These are phyloP conservation scores for Agelaius phoeniceus DNA, from an alignment of 2,113 vertebrate species.

Conservation along the genomic window DNA sequence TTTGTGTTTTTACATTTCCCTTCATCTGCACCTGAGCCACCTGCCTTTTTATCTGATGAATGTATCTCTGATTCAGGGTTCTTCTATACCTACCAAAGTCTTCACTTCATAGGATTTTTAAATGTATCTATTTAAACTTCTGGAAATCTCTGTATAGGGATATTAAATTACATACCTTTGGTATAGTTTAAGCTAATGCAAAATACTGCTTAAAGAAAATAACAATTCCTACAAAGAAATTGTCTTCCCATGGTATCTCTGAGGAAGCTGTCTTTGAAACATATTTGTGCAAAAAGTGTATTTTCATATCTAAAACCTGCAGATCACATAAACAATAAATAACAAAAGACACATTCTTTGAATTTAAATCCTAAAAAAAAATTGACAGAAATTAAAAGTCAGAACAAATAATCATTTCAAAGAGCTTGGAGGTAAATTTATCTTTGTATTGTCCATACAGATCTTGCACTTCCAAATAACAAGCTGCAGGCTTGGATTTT, in stretches of 20 bases:
- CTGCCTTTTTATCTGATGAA: neutral
- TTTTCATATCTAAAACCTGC: neutral
- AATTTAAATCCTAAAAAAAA: neutral
- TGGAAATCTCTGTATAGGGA: neutral
- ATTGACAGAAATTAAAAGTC: neutral
- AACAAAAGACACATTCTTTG: neutral
- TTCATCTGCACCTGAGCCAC: neutral
- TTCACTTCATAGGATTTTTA: neutral
- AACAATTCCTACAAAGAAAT: neutral
- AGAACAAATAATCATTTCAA: neutral
- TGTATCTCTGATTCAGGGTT: neutral
- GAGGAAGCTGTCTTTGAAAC: neutral
- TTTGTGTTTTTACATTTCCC: neutral
- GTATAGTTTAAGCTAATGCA: neutral
- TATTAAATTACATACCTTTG: neutral
- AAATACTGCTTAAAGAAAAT: neutral
- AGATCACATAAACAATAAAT: neutral
- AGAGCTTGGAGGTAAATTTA: neutral
- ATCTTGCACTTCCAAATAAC: neutral
- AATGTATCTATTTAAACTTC: neutral
- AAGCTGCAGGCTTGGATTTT: rapidly evolving
- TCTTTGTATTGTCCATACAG: neutral
- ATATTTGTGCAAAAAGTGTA: neutral
- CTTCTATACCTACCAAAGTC: neutral
- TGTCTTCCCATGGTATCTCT: neutral